Base-by-base conservation (phyloP, 2,113 vertebrate genomes). In the Xiphophorus couchianus region DNA sequence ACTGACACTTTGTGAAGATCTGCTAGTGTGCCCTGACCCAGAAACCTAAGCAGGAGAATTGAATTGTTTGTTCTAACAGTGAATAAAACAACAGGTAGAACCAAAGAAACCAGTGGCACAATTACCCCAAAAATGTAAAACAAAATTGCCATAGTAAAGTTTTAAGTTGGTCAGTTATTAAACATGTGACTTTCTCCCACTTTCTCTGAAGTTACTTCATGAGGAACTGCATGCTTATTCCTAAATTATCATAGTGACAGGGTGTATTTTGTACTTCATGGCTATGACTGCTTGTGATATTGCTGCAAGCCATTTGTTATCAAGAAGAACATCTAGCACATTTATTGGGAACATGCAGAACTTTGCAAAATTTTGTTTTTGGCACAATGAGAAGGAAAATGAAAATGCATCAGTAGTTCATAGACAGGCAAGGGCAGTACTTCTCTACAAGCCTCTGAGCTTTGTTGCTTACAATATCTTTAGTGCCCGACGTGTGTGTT, bases 391-490 rank as follows among this genome's bases (percentile, higher is more conserved):
- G 35, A 37, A 11, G 35, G 39, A 42, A 33, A 65, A 65, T 19
- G 17, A 35, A 35, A 25, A 25, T 58, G 51, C 8, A 58, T 37
- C 35, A 4, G 10, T 67, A 28, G 12, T 44, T 44, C 29, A 37
- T 67, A 44, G 28, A 28, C 66, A 44, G 37, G n/a, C 12, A 58
- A n/a, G 51, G 51, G 25, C 17, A 44, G n/a, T 44, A 67, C 2
- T 44, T 14, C 37, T 44, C n/a, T 28, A 44, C 19, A 58, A n/a
- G 51, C 51, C 51, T 58, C 51, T 25, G 44, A 66, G 29, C 17
- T 37, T 60, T 81, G 71, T 74, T 84, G 73, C 58, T 64, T 60
- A 65, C 82, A 66, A 73, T 76, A 75, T 75, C 65, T 80, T 69
- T 73, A 73, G 69, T 72, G 44, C 30, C 19, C 4, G 33, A 33